Conservation (phyloP, 2,113 vertebrate genomes). For the Crotalus tigris region DNA sequence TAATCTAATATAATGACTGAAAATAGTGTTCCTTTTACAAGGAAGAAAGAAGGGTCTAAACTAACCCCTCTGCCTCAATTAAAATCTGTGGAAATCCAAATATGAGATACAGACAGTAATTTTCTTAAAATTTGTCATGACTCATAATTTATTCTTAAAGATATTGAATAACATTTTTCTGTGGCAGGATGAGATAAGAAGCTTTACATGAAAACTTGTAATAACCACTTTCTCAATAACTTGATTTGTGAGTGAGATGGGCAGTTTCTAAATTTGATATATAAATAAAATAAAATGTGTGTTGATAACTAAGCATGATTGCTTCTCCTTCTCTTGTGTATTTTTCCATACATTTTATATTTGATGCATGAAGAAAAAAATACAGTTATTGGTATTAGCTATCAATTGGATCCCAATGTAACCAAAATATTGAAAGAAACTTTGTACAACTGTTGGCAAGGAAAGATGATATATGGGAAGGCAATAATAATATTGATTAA, state of each 20-base stretch:
- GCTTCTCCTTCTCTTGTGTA: background rate
- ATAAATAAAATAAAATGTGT: background rate
- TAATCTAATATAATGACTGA: background rate
- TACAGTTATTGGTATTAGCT: background rate
- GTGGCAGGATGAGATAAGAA: background rate
- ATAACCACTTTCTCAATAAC: background rate
- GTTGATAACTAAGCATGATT: background rate
- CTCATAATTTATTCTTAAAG: background rate
- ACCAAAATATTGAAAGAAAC: background rate
- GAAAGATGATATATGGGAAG: background rate
- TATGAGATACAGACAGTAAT: background rate
- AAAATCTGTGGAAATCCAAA: conserved; percentile 11
- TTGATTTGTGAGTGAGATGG: background rate
- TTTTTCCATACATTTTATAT: background rate
- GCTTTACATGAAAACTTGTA: background rate
- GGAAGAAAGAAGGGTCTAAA: background rate
- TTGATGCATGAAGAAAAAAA: background rate
- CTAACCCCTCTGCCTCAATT: background rate
- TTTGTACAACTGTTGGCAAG: background rate
- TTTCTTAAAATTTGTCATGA: background rate
- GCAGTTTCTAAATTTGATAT: background rate
- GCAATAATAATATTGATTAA: background rate
- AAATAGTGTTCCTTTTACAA: background rate
- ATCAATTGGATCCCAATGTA: background rate
- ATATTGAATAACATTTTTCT: background rate